A percentile compares a stretch with the other conserved stretches of the same genome.
phyloP scores from a whole-genome alignment of 1,140 invertebrate genomes.

The Pseudomyrmex cubaensis region DNA sequence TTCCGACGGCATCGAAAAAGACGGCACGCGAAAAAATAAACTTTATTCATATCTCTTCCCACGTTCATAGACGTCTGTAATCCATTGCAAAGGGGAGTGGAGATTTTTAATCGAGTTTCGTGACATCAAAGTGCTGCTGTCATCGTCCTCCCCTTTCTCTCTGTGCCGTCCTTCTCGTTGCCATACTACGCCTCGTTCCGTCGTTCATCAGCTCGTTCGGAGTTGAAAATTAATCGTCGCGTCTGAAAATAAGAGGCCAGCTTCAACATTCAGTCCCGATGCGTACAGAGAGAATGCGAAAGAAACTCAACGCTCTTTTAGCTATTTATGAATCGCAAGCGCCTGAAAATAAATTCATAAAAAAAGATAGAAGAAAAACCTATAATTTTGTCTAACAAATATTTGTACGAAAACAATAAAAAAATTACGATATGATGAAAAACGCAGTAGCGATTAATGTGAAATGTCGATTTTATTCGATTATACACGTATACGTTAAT shows the following conservation, averaged over 20 bases:
- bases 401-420: background rate
- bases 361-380: conserved; percentile 22
- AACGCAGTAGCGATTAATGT: background rate
- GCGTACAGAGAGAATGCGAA: conserved; percentile 58
- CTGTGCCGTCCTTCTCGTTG: conserved; percentile 52
- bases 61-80: conserved; percentile 56
- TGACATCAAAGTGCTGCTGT: conserved; percentile 76
- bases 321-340: conserved; percentile 70
- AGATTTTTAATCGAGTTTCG: conserved; percentile 75
- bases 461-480: background rate
- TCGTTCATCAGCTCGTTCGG: conserved; percentile 74
- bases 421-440: background rate
- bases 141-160: conserved; percentile 62
- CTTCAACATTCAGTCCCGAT: conserved; percentile 53
- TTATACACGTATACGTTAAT: too few relatives aligned
- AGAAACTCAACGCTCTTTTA: conserved; percentile 65
- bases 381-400: background rate
- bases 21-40: conserved; percentile 56
- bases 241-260: conserved; percentile 71
- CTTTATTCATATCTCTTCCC: conserved; percentile 36
- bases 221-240: conserved; percentile 72
- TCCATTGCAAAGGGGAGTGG: conserved; percentile 59
- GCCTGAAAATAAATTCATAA: conserved; percentile 51
- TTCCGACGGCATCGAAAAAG: conserved; percentile 15
- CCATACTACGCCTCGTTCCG: conserved; percentile 63